These are phyloP conservation scores for Tribolium madens DNA, from an alignment of 1,140 invertebrate species.

Conservation along the genomic window DNA sequence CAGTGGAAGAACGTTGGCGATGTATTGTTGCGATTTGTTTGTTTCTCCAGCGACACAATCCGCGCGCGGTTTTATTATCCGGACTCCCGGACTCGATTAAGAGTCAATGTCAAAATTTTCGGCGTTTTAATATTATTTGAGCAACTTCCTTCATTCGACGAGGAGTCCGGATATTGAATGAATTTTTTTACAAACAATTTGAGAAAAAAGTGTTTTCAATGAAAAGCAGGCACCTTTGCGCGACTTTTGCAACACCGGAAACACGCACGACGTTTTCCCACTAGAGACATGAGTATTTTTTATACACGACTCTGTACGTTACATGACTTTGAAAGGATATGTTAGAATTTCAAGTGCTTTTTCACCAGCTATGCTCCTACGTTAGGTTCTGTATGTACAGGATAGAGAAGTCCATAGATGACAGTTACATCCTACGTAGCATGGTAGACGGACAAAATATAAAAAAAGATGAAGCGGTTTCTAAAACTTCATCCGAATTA, in stretches of 20 bases:
- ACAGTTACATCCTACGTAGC: conserved; percentile 52
- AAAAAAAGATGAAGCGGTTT: conserved; percentile 41
- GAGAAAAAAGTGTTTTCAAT: no score
- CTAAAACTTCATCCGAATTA: conserved; percentile 40
- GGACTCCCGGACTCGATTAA: conserved; percentile 43
- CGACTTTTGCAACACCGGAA: conserved; percentile 30
- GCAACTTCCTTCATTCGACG: conserved; percentile 55
- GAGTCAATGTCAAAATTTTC: conserved; percentile 42
- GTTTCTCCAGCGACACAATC: conserved; percentile 7
- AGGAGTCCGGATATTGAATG: conserved; percentile 35
- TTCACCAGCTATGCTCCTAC: conserved; percentile 48
- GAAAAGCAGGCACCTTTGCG: neutral
- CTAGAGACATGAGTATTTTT: conserved; percentile 42
- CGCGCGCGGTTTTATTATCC: conserved; percentile 11
- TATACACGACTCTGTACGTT: conserved; percentile 44
- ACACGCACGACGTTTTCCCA: conserved; percentile 46
- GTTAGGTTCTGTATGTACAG: conserved; percentile 53
- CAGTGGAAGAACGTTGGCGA: conserved; percentile 54
- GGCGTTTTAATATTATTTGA: conserved; percentile 52
- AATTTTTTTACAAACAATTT: neutral
- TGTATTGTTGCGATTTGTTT: conserved; percentile 43
- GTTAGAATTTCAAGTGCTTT: conserved; percentile 48
- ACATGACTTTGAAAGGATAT: conserved; percentile 48
- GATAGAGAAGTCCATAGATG: conserved; percentile 51
- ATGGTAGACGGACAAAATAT: conserved; percentile 49